These are phyloP conservation scores for Theocolax elegans DNA, from an alignment of 1,140 invertebrate species.

Conservation along the genomic window DNA sequence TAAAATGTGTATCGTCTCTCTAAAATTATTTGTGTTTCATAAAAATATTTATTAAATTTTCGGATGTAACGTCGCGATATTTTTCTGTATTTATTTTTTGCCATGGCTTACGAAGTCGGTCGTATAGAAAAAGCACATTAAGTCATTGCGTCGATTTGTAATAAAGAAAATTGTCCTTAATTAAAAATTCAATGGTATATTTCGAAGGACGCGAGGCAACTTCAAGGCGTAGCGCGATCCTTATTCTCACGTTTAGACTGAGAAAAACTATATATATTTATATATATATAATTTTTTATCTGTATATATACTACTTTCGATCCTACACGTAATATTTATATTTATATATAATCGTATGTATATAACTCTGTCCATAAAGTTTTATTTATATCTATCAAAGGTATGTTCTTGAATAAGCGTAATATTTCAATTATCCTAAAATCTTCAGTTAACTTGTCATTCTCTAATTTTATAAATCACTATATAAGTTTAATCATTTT, in stretches of 20 bases:
- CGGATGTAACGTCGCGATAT: not conserved
- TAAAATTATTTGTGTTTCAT: not conserved
- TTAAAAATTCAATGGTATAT: not conserved
- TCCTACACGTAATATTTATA: slow-evolving; percentile 24
- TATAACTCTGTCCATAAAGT: slow-evolving; percentile 5
- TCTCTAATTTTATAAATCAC: slow-evolving; percentile 4
- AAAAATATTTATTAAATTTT: slow-evolving; percentile 7
- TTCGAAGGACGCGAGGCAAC: slow-evolving; percentile 4
- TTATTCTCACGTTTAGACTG: not conserved
- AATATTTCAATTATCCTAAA: slow-evolving; percentile 57
- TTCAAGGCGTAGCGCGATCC: slow-evolving; percentile 14
- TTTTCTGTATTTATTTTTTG: not conserved
- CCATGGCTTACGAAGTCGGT: not conserved
- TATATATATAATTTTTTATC: not conserved
- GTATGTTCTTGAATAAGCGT: slow-evolving; percentile 57
- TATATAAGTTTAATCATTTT: slow-evolving; percentile 5
- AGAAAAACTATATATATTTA: slow-evolving; percentile 14
- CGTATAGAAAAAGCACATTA: slow-evolving; percentile 52
- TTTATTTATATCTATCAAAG: slow-evolving; percentile 21
- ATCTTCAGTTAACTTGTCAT: slow-evolving; percentile 26
- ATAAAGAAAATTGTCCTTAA: not conserved
- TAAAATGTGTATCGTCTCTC: not conserved
- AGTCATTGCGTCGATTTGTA: slow-evolving; percentile 52
- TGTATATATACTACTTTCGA: slow-evolving; percentile 11
- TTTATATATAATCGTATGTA: slow-evolving; percentile 20